Base-by-base conservation (phyloP, 2,113 vertebrate species). In the Notarius quadriscutis region DNA sequence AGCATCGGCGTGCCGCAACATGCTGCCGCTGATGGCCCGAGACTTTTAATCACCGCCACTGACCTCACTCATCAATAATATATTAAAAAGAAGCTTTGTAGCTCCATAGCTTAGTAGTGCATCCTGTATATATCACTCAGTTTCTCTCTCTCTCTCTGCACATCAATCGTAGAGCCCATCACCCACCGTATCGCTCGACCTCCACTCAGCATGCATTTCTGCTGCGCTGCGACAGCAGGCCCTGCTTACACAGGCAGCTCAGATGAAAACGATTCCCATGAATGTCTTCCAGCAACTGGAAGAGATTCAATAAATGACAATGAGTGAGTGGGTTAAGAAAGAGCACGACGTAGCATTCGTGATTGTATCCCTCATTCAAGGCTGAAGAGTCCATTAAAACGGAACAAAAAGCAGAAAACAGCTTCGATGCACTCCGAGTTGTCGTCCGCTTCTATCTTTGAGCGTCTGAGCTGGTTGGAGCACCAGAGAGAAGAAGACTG, bases 61-160 rank as follows among this genome's bases (percentile, higher is more conserved):
- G 92, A 92, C 93, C 93, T 93, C 90, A 67, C 92, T 93, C 93
- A 94, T 94, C 93, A 93, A 88, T 89, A 71, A 67, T 89, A 90
- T 91, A 94, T 94, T 93, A 94, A 91, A 93, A 94, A 94, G 79
- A 60, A 62, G 79, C 79, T 81, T 81, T 81, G 79, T 81, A 93
- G 94, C 91, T 92, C 88, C 65, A 86, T 74, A 48, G 65, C 84
- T 55, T 87, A 55, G 58, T 81, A 72, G 30, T 60, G 62, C 77
- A 60, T 34, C 65, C 77, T 58, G 84, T 86, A 72, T n/a, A 5
- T 65, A 67, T 50, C 25, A 34, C 85, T 89, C 51, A 22, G 77
- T 88, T 86, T 60, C 30, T 25, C 77, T 53, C 62, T 67, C 85
- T 79, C 60, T 60, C 75, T 67, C 60, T 55, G 50, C 85, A 65